Percentiles rank a stretch among this genome's conserved stretches.
Evolutionary conservation across 2,113 vertebrate species (phyloP).

Genomic region (Lucifuga dentata): DNA sequence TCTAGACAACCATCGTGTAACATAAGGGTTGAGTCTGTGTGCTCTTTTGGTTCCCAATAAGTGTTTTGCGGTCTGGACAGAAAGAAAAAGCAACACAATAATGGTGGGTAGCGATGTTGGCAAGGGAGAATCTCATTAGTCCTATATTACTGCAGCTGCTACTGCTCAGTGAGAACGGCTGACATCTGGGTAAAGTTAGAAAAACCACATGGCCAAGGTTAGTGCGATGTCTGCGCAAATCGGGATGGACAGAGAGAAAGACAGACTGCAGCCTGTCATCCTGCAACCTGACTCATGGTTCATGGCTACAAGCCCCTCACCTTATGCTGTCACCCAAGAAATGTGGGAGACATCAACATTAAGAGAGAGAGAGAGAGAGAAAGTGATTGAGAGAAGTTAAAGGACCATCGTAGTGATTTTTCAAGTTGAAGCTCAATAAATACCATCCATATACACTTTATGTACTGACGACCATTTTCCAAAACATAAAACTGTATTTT

Average conservation of each 20-base stretch:
- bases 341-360: constrained; percentile 5
- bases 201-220: constrained; percentile 72
- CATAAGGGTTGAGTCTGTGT: constrained; percentile 18
- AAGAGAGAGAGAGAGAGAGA: not conserved
- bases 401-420: no score
- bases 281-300: constrained; percentile 44
- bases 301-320: constrained; percentile 42
- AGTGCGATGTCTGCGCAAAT: constrained; percentile 45
- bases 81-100: constrained; percentile 45
- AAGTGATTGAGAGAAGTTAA: not conserved
- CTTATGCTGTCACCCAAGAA: constrained; percentile 32
- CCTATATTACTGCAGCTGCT: constrained; percentile 68
- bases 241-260: constrained; percentile 48
- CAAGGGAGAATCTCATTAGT: constrained; percentile 67
- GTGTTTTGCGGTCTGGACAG: constrained; percentile 54
- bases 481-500: no score
- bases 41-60: constrained; percentile 36
- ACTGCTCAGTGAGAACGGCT: constrained; percentile 60
- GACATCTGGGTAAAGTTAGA: constrained; percentile 74
- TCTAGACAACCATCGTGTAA: constrained; percentile 11
- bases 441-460: no score
- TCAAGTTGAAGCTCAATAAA: no score
- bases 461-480: no score
- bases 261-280: constrained; percentile 55
- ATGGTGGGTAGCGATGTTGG: constrained; percentile 57